Evolutionary conservation across 1,140 invertebrate species (phyloP).

Genomic region (Sitobion miscanthi): DNA sequence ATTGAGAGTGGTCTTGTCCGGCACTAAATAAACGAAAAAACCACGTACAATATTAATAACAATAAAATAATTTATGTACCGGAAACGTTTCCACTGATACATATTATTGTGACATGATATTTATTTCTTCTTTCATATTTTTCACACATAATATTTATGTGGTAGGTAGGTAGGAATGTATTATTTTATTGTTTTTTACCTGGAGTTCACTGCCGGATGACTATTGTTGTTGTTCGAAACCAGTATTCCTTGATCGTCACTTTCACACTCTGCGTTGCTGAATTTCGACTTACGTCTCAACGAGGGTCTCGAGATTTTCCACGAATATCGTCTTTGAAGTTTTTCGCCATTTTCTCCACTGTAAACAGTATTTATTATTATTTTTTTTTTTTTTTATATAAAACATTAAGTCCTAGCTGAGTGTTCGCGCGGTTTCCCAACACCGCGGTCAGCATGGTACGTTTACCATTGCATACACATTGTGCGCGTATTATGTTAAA

Average conservation of each 20-base stretch:
- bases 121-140: too few relatives aligned
- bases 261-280: conserved; percentile 63
- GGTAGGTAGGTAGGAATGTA: neutral
- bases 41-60: neutral
- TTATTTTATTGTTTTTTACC: neutral
- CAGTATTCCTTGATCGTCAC: conserved; percentile 64
- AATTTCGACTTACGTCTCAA: conserved; percentile 68
- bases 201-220: conserved; percentile 56
- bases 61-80: too few relatives aligned
- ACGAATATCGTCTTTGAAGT: conserved; percentile 73
- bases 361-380: conserved; percentile 1
- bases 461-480: neutral
- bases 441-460: neutral
- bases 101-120: neutral
- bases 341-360: conserved; percentile 61
- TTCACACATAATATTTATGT: neutral
- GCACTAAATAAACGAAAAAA: conserved; percentile 61
- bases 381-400: neutral
- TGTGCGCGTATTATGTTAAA: neutral
- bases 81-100: neutral
- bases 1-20: conserved; percentile 72
- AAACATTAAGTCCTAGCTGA: neutral
- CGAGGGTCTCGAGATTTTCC: conserved; percentile 73
- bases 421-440: neutral
- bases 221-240: conserved; percentile 72